phyloP scores from a whole-genome alignment of 2,797 vertebrate genomes.

The Muraenolepis orangiensis region DNA sequence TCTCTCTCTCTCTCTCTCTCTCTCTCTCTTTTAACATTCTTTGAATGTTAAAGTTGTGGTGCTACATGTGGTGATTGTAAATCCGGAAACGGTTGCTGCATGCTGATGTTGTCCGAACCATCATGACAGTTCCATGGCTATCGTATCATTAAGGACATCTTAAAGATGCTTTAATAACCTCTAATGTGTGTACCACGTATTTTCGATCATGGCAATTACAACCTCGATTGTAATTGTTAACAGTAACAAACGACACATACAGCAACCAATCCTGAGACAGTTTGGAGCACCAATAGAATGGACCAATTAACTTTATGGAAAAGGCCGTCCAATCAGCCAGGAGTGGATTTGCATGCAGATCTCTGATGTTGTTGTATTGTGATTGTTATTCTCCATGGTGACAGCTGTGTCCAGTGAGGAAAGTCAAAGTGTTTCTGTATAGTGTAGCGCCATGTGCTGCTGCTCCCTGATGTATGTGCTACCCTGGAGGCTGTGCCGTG shows the following conservation, averaged over 20 bases:
- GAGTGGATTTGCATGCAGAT: constrained; percentile 5
- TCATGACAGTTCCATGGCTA: background rate
- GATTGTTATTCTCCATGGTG: background rate
- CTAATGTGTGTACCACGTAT: background rate
- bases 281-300: constrained; percentile 5
- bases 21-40: no score
- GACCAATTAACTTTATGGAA: constrained; percentile 28
- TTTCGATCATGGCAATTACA: constrained; percentile 19
- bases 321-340: constrained; percentile 33
- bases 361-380: constrained; percentile 20
- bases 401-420: background rate
- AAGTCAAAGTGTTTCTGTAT: background rate
- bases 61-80: background rate
- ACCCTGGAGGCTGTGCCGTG: background rate
- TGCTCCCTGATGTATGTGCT: background rate
- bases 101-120: background rate
- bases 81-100: no score
- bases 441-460: background rate
- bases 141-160: background rate
- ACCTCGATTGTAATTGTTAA: constrained; percentile 37
- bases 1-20: background rate
- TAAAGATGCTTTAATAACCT: background rate
- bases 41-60: background rate
- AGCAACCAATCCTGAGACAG: constrained; percentile 24
- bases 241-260: constrained; percentile 34